Evolutionary conservation across 2,113 vertebrate species (phyloP), one percentile per base, ranked within the genome.

Genomic region (Pelobates fuscus): DNA sequence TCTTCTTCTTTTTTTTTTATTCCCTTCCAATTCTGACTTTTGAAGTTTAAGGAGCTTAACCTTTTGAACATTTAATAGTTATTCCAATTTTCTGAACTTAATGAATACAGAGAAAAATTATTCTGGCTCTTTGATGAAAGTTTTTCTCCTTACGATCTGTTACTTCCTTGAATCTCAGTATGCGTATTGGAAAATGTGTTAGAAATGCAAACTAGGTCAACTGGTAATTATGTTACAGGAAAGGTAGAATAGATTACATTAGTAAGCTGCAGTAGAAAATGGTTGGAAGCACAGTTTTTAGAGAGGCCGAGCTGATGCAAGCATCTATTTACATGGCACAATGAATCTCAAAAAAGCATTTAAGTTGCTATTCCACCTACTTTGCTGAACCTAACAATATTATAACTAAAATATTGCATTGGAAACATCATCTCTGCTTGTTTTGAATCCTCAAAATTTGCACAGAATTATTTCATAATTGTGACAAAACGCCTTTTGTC

Each of bases 141-240:
- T n/a, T 30, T 44, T 4, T 14, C 41, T 71, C 32, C 25, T 7
- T 26, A 44, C 32, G 8, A 80, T 78, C 61, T 78, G 52, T 41
- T 43, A 62, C 61, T 79, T 29, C 55, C 32, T 71, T 0, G 58
- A 18, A 37, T 81, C 57, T 70, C 46, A 43, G 25, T 62, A n/a
- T 2, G 72, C 59, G 71, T 67, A 64, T 74, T 65, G 74, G 64
- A 67, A n/a, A 70, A 27, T 78, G 18, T 69, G 61, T 81, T 30
- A 12, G 49, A 77, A 59, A 37, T 8, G 30, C 8, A 43, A 8
- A 0, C 0, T 62, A 82, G 73, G 14, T 67, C 29, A 81, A 58
- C 67, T 84, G 67, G 62, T 80, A 81, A 71, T 82, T 80, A 77
- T 20, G 24, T 71, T 77, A 71, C 76, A 78, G 62, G 44, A 73